Evolutionary conservation across 2,113 vertebrate species (phyloP).

Genomic region (Sinocyclocheilus rhinocerous): DNA sequence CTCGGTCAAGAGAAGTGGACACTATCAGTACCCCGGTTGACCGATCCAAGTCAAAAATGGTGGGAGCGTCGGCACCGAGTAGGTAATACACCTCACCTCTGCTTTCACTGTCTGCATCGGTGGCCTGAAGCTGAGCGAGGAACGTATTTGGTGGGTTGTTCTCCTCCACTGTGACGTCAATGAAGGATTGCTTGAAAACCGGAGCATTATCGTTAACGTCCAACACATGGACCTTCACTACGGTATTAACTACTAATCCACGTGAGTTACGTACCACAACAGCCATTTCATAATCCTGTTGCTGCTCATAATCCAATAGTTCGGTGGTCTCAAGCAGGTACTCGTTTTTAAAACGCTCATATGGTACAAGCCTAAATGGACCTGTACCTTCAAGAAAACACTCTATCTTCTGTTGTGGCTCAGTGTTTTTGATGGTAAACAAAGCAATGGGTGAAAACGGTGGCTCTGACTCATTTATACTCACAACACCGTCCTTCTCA

Average conservation of each 20-base stretch:
- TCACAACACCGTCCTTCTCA: conserved; percentile 90
- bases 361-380: conserved; percentile 87
- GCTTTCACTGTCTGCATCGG: conserved; percentile 87
- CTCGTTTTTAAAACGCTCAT: conserved; percentile 87
- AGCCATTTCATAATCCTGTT: conserved; percentile 84
- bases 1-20: conserved; percentile 87
- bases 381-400: conserved; percentile 88
- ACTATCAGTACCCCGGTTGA: conserved; percentile 88
- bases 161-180: conserved; percentile 91
- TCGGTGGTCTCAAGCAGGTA: conserved; percentile 92
- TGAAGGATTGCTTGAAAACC: conserved; percentile 85
- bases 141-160: conserved; percentile 91
- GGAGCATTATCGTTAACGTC: conserved; percentile 97
- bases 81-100: conserved; percentile 87
- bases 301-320: conserved; percentile 87
- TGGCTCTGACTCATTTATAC: conserved; percentile 89
- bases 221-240: conserved; percentile 85
- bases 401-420: conserved; percentile 81
- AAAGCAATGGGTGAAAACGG: conserved; percentile 90
- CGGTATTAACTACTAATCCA: conserved; percentile 80
- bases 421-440: conserved; percentile 89
- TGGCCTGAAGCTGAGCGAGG: conserved; percentile 86
- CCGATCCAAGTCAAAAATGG: conserved; percentile 86
- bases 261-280: conserved; percentile 82
- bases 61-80: conserved; percentile 88